A percentile compares a stretch with the other conserved stretches of the same genome.
Conservation (phyloP, 2,797 vertebrate genomes). For the Diglossa cyanea region DNA sequence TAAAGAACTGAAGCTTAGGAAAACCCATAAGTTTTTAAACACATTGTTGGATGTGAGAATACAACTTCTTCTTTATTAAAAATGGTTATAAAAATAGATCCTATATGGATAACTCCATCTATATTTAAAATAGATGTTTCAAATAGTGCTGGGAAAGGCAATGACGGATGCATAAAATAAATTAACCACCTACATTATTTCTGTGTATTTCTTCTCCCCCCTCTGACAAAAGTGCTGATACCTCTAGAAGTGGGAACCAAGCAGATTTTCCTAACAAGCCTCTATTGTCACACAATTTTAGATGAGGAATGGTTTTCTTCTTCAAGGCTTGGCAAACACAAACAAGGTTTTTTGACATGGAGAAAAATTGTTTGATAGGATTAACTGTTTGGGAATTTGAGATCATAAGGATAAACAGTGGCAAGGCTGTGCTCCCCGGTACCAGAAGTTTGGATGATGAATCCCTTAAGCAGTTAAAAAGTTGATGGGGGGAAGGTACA, state of each 20-base stretch:
- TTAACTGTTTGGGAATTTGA: background rate
- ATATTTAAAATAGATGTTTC: background rate
- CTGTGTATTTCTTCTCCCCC: background rate
- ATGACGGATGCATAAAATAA: background rate
- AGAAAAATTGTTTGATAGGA: background rate
- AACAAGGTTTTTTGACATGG: background rate
- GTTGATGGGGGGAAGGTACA: fast-evolving
- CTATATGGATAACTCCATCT: background rate
- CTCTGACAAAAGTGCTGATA: background rate
- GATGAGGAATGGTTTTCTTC: background rate
- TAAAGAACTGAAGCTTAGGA: background rate
- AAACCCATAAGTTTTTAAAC: background rate
- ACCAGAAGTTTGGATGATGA: background rate
- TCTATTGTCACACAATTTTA: background rate
- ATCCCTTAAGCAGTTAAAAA: background rate
- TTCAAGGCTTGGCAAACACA: background rate
- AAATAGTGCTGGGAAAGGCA: background rate
- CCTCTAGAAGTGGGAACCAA: background rate
- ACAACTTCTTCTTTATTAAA: background rate
- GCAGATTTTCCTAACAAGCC: background rate
- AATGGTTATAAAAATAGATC: background rate
- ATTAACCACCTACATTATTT: background rate
- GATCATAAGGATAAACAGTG: background rate
- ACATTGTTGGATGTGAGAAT: background rate
- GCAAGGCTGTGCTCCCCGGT: background rate